These are phyloP conservation scores for Rotaria macrura DNA, from an alignment of 2,888 invertebrate genomes.

Conservation along the genomic window DNA sequence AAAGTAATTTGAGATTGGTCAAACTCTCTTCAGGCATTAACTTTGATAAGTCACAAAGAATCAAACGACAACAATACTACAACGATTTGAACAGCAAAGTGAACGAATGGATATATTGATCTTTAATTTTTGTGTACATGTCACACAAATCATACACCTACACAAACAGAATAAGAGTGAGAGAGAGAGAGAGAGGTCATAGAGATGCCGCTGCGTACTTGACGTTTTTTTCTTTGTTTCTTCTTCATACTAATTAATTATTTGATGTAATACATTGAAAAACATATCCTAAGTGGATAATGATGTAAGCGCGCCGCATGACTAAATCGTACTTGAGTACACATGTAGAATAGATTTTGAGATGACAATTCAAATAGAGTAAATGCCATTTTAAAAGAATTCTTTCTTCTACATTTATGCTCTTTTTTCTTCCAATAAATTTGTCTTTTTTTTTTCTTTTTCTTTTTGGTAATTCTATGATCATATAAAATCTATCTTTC, in stretches of 20 bases:
- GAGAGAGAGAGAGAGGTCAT: background rate
- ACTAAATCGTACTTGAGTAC: background rate
- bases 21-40: conserved; percentile 22
- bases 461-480: no score
- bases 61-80: background rate
- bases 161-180: background rate
- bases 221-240: background rate
- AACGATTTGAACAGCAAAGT: background rate
- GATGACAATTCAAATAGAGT: background rate
- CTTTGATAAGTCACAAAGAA: conserved; percentile 21
- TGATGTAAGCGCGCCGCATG: conserved; percentile 12
- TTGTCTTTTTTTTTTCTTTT: no score
- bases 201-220: conserved; percentile 5
- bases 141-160: background rate
- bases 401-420: background rate
- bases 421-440: no score
- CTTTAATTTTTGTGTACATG: conserved; percentile 13
- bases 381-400: background rate
- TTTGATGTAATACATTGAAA: conserved; percentile 6
- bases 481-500: background rate
- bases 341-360: background rate
- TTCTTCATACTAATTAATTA: background rate
- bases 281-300: conserved; percentile 16
- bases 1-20: conserved; percentile 14
- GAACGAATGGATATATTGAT: conserved; percentile 15